These are phyloP conservation scores for Apostichopus leukothele DNA, from an alignment of 53 echinoderm and acorn worm species.

Conservation along the genomic window DNA sequence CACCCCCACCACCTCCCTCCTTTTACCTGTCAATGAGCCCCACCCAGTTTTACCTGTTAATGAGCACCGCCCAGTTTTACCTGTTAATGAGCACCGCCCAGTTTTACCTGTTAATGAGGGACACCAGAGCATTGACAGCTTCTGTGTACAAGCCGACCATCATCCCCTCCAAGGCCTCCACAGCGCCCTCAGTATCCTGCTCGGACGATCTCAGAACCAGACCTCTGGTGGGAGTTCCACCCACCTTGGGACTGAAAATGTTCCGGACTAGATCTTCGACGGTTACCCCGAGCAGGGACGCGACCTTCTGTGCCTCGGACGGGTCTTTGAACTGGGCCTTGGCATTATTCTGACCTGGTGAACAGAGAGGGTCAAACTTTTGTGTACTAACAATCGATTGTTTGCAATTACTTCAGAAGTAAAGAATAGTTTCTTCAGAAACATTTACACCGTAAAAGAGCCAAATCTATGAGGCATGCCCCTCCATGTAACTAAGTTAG, in stretches of 20 bases:
- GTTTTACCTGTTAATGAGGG: slow-evolving; percentile 80
- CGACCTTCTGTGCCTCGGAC: slow-evolving; percentile 87
- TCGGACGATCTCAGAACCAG: slow-evolving; percentile 39
- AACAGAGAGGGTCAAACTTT: not conserved
- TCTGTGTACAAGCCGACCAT: slow-evolving; percentile 88
- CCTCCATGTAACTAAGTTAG: too few species aligned
- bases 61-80: too few species aligned
- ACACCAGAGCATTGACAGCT: slow-evolving; percentile 88
- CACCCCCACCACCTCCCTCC: not conserved
- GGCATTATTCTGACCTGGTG: slow-evolving; percentile 67
- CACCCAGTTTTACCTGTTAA: too few species aligned
- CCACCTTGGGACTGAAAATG: slow-evolving; percentile 78
- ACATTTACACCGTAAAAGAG: too few species aligned
- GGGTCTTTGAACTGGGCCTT: slow-evolving; percentile 90
- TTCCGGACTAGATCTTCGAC: slow-evolving; percentile 80
- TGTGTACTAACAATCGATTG: too few species aligned
- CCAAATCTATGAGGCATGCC: too few species aligned
- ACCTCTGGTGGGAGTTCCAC: slow-evolving; percentile 67
- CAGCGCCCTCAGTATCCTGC: slow-evolving; percentile 52
- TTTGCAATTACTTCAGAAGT: too few species aligned
- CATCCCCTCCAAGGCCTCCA: slow-evolving; percentile 91
- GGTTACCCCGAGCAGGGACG: slow-evolving; percentile 72
- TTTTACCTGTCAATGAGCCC: too few species aligned
- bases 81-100: too few species aligned
- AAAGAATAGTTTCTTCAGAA: too few species aligned